phyloP scores from a whole-genome alignment of 2,888 invertebrate species.

The Fragum whitleyi region DNA sequence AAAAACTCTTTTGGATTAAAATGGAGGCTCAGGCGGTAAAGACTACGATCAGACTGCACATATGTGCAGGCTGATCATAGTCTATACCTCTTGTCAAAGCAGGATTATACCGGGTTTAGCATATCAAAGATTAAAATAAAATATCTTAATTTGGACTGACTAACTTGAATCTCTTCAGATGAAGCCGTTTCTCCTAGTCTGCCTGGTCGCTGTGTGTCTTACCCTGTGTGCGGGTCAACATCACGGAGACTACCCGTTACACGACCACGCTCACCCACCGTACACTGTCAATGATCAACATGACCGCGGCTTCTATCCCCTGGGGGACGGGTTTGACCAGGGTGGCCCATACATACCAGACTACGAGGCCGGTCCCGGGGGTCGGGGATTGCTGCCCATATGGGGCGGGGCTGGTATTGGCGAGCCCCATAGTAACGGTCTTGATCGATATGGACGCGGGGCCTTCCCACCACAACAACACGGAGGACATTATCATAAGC shows the following conservation, averaged over 20 bases:
- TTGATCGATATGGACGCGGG: background rate
- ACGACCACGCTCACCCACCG: background rate
- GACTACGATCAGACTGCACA: too few relatives aligned
- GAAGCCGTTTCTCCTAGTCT: background rate
- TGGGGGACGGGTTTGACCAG: background rate
- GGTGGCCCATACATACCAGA: background rate
- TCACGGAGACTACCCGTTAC: too few relatives aligned
- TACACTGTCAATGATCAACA: background rate
- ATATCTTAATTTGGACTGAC: too few relatives aligned
- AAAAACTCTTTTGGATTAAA: too few relatives aligned
- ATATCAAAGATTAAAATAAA: too few relatives aligned
- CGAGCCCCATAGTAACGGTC: background rate
- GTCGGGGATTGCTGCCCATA: constrained; percentile 6
- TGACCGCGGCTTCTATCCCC: background rate
- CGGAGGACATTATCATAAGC: background rate
- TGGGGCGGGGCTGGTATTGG: constrained; percentile 51
- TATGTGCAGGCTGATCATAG: too few relatives aligned
- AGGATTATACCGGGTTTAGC: too few relatives aligned
- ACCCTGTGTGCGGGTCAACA: background rate
- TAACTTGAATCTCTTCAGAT: constrained; percentile 13
- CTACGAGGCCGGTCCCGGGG: constrained; percentile 20
- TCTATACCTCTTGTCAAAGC: too few relatives aligned
- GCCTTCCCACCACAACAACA: background rate
- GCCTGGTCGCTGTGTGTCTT: background rate
- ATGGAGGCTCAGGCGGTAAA: too few relatives aligned